These are phyloP conservation scores for Chlorodrepanis virens DNA, from an alignment of 2,113 vertebrate species.

Conservation along the genomic window DNA sequence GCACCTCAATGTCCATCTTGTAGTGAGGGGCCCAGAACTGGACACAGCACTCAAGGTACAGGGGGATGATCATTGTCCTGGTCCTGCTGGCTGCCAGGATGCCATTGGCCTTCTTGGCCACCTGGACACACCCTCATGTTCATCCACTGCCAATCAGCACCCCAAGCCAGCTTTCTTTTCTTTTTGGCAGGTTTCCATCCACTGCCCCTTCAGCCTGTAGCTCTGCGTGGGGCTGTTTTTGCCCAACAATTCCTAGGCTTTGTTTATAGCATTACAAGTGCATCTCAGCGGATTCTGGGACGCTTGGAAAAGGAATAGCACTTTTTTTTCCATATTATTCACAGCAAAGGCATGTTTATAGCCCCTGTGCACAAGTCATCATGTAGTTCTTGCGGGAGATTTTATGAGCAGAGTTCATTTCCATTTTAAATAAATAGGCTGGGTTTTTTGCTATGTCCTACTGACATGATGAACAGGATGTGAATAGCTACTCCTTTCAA, in stretches of 20 bases:
- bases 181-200: background rate
- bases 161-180: background rate
- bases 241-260: background rate
- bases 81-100: background rate
- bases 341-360: conserved; percentile 32
- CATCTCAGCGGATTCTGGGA: background rate
- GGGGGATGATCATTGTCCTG: no score
- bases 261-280: background rate
- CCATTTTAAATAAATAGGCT: background rate
- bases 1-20: background rate
- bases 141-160: background rate
- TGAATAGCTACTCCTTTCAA: background rate
- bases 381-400: background rate
- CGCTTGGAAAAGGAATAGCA: background rate
- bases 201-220: background rate
- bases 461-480: conserved; percentile 1
- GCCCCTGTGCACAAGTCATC: conserved; percentile 10
- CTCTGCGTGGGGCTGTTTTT: background rate
- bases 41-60: rapidly evolving
- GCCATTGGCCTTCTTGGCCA: background rate
- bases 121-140: background rate
- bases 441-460: background rate
- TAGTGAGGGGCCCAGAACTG: background rate
- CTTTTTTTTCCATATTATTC: background rate
- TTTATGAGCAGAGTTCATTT: conserved; percentile 15